Evolutionary conservation across 2,888 invertebrate species (phyloP), one percentile per base, ranked within the genome.

Genomic region (Bursaphelenchus okinawaensis): DNA sequence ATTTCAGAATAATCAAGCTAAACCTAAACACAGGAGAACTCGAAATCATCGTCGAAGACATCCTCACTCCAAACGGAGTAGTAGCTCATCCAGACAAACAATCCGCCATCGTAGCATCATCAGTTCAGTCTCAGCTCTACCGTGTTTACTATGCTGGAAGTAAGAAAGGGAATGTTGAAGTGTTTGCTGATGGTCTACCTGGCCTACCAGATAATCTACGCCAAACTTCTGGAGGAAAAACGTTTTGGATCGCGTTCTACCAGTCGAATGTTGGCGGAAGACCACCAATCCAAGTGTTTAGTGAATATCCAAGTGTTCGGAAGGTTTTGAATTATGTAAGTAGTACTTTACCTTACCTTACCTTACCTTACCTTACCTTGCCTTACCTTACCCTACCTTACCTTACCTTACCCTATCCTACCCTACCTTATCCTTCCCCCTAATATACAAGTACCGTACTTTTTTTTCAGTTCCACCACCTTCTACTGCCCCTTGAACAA

Each of bases 51-150:
- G 60, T 24, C 9, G 52, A 59, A 9, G 24, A 59, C 4, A 16
- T 59, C 12, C 24, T 59, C 29, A 2, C 60, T 31, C 60, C 60
- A 27, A 59, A 59, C 60, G 60, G 60, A 4, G 50, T 59, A 9
- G 55, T 59, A 20, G 20, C 19, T 4, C 60, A 59, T 29, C 50
- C 52, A 2, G 60, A 59, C 52, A 59, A 59, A 6, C 50, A 59
- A 12, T 28, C 29, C 3, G 50, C 40, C 22, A 31, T 59, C 20
- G 55, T 59, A n/a, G 16, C 60, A n/a, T 50, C 31, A 3, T 19
- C 24, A 1, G 24, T 40, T 4, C 16, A 19, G 8, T 59, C 60
- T 22, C 60, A 50, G 16, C 20, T 59, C 12, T 19, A 55, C 50
- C 60, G 60, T 4, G 29, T 40, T 40, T 59, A 59, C 57, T 59